Evolutionary conservation across 2,888 invertebrate genomes (phyloP).

Genomic region (Trilocha varians): DNA sequence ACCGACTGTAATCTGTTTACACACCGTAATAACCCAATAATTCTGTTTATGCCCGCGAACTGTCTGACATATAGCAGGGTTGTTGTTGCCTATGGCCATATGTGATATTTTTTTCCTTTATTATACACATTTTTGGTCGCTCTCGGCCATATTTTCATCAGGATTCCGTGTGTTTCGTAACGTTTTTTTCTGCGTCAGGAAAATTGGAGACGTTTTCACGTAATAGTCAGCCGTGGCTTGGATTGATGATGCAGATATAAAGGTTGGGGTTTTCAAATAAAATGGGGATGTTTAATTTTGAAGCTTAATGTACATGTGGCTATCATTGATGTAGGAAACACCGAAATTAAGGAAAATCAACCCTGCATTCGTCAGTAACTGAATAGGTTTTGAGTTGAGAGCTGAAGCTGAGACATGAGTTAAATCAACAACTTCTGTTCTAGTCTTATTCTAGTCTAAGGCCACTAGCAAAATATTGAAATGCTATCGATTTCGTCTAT

Average conservation of each 20-base stretch:
- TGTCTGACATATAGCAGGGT: slow-evolving; percentile 32
- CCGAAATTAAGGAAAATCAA: too few species aligned
- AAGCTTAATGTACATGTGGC: too few species aligned
- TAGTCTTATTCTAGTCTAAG: too few species aligned
- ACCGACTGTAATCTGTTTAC: slow-evolving; percentile 33
- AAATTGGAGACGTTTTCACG: not conserved
- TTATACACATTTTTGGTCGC: slow-evolving; percentile 24
- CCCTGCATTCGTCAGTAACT: too few species aligned
- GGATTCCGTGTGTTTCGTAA: slow-evolving; percentile 13
- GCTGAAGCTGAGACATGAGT: too few species aligned
- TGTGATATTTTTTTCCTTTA: slow-evolving; percentile 32
- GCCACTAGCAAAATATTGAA: too few species aligned
- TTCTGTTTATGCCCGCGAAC: slow-evolving; percentile 23
- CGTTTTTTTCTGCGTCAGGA: not conserved
- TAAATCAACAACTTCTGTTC: too few species aligned
- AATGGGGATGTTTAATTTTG: too few species aligned
- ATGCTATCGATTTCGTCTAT: too few species aligned
- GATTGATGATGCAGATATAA: not conserved
- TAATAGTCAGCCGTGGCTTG: not conserved
- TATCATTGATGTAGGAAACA: too few species aligned
- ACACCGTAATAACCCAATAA: slow-evolving; percentile 28
- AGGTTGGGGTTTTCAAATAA: too few species aligned
- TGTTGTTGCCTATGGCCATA: slow-evolving; percentile 24
- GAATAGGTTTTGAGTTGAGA: too few species aligned
- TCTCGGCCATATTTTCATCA: slow-evolving; percentile 36